phyloP scores from a whole-genome alignment of 2,113 vertebrate genomes.

The Microtus ochrogaster region DNA sequence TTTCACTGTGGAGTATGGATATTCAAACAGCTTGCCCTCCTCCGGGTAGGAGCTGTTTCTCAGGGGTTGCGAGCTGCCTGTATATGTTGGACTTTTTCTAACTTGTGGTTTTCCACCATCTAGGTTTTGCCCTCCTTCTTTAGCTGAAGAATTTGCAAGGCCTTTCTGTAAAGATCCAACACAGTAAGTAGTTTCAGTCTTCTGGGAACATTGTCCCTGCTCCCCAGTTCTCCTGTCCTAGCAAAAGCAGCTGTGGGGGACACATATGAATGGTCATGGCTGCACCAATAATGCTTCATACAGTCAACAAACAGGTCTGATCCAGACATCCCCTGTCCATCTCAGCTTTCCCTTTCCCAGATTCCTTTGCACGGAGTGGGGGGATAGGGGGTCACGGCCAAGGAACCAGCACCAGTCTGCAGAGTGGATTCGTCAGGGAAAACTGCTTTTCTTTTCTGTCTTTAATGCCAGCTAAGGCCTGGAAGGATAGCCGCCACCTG shows the following conservation, averaged over 20 bases:
- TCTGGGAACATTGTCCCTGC: neutral
- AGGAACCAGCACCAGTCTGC: neutral
- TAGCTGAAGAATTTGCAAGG: neutral
- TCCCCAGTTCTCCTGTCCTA: neutral
- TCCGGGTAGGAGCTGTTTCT: neutral
- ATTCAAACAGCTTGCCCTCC: neutral
- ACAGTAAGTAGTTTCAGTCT: neutral
- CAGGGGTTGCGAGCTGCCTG: neutral
- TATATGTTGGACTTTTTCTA: neutral
- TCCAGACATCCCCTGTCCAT: neutral
- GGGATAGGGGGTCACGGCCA: neutral
- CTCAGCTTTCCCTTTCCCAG: neutral
- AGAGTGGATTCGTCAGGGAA: neutral
- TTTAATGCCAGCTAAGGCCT: neutral
- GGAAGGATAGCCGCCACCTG: neutral
- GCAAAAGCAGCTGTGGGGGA: neutral
- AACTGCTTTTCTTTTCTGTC: neutral
- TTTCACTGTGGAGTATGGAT: neutral
- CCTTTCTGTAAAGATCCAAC: neutral
- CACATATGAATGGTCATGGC: neutral
- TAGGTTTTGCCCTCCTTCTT: neutral
- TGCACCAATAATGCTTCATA: neutral
- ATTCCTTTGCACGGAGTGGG: neutral
- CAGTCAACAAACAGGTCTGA: neutral
- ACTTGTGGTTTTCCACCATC: neutral